Evolutionary conservation across 2,113 vertebrate genomes (phyloP).

Genomic region (Dasyornis broadbenti): DNA sequence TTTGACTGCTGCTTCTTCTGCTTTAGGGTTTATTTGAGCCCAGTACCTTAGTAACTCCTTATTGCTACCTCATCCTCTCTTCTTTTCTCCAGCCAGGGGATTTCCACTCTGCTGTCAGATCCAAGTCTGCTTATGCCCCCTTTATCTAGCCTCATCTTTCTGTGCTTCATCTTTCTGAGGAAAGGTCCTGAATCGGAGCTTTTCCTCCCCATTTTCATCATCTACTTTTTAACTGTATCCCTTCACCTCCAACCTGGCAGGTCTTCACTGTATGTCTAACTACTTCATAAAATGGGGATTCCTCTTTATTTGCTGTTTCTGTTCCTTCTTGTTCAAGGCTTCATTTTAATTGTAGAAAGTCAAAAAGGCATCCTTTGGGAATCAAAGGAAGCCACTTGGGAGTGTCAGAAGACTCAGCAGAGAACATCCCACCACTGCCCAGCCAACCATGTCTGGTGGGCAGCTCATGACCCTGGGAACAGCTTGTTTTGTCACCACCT

Average conservation of each 20-base stretch:
- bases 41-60: neutral
- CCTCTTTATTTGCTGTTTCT: neutral
- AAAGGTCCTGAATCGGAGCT: neutral
- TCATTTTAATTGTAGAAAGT: neutral
- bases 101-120: constrained; percentile 12
- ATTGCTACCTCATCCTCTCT: neutral
- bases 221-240: neutral
- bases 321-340: neutral
- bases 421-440: neutral
- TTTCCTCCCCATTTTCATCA: neutral
- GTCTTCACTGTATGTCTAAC: neutral
- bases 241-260: neutral
- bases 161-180: neutral
- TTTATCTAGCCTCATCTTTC: neutral
- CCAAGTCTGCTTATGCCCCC: neutral
- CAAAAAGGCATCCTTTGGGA: neutral
- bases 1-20: neutral
- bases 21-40: neutral
- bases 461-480: neutral
- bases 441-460: neutral
- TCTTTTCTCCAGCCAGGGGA: constrained; percentile 31
- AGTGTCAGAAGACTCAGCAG: neutral
- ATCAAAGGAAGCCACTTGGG: neutral
- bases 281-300: neutral
- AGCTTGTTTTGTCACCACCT: neutral